Evolutionary conservation across 2,888 invertebrate species (phyloP).

Genomic region (Lasioglossum malachurum): DNA sequence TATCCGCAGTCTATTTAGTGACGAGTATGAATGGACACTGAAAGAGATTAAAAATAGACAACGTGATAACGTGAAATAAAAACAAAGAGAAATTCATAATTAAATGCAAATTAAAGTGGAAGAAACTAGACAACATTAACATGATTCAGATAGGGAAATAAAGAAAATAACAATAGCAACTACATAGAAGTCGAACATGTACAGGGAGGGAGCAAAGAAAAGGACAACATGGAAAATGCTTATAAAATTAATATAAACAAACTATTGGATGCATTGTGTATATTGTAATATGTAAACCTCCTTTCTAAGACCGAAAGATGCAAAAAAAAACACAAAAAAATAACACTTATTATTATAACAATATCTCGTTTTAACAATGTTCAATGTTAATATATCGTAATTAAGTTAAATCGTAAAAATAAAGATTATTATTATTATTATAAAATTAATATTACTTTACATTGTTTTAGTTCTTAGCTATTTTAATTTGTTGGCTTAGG

Average conservation of each 20-base stretch:
- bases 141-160: not conserved
- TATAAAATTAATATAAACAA: conserved; percentile 9
- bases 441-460: conserved; percentile 35
- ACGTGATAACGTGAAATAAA: not conserved
- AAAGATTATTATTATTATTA: conserved; percentile 27
- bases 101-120: not conserved
- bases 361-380: conserved; percentile 28
- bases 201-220: not conserved
- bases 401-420: conserved; percentile 27
- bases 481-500: conserved; percentile 50
- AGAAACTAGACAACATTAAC: not conserved
- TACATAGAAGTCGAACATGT: not conserved
- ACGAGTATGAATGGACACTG: not conserved
- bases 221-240: not conserved
- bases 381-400: conserved; percentile 32
- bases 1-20: not conserved
- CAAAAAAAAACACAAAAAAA: conserved; percentile 10
- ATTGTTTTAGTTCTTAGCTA: conserved; percentile 34
- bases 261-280: not conserved
- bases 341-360: conserved; percentile 34
- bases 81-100: not conserved
- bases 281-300: not conserved
- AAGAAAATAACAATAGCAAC: not conserved
- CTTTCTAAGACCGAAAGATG: not conserved
- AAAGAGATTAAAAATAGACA: not conserved